phyloP scores from a whole-genome alignment of 2,797 vertebrate genomes.

The Gallirallus australis region DNA sequence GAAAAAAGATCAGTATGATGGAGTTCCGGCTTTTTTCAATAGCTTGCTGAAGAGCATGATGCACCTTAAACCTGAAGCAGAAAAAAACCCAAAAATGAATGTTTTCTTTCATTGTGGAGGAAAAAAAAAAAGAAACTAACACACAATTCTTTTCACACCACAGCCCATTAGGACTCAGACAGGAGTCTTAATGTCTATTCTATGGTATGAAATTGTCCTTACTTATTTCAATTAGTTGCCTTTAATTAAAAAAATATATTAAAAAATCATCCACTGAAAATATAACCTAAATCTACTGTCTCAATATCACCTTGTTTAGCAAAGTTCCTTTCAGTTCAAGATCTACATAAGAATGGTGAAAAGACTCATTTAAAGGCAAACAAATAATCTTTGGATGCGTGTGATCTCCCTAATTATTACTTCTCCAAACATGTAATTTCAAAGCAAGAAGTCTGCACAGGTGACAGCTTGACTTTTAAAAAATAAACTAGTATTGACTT shows the following conservation, averaged over 20 bases:
- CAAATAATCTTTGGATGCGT: neutral
- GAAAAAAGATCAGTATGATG: conserved; percentile 91
- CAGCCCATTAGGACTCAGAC: neutral
- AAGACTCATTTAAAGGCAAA: neutral
- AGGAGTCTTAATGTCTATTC: neutral
- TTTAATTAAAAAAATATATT: neutral
- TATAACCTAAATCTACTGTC: neutral
- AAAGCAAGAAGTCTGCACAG: neutral
- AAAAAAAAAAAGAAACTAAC: neutral
- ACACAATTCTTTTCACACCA: neutral
- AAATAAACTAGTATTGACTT: neutral
- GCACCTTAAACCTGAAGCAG: conserved; percentile 87
- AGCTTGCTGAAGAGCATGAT: conserved; percentile 91
- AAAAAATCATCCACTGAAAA: neutral
- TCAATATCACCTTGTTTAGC: neutral
- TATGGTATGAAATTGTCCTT: neutral
- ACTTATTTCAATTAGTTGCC: neutral
- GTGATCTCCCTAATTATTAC: neutral
- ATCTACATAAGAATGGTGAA: neutral
- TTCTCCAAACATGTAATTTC: neutral
- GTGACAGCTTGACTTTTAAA: neutral
- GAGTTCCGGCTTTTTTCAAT: conserved; percentile 92
- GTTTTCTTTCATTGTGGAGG: neutral
- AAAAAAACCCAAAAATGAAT: neutral
- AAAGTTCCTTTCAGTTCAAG: neutral